Conservation (phyloP, 2,113 vertebrate species). For the Recurvirostra avosetta region DNA sequence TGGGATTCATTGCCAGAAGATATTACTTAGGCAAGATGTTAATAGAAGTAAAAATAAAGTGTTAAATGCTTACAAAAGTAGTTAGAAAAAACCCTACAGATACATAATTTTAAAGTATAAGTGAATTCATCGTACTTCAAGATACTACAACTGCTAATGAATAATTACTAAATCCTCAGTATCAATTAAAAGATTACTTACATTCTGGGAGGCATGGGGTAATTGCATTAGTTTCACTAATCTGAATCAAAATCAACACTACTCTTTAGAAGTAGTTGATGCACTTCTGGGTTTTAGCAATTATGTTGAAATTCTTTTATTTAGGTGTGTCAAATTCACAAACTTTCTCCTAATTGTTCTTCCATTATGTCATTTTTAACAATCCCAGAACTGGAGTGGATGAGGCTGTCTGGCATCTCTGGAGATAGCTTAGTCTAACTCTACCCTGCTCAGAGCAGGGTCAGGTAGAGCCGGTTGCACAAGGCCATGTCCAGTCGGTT, state of each 20-base stretch:
- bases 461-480: background rate
- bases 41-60: background rate
- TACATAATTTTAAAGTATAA: background rate
- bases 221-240: background rate
- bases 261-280: background rate
- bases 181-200: background rate
- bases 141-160: background rate
- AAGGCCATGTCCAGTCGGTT: fast-evolving
- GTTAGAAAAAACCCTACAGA: background rate
- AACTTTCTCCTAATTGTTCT: background rate
- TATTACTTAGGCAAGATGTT: background rate
- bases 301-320: background rate
- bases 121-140: background rate
- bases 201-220: background rate
- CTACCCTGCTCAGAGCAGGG: background rate
- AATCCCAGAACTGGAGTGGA: background rate
- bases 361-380: background rate
- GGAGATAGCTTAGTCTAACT: background rate
- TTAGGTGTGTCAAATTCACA: background rate
- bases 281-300: background rate
- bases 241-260: background rate
- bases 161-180: too few relatives aligned
- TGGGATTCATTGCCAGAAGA: background rate
- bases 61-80: background rate
- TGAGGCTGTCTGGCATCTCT: background rate